Conservation (phyloP, 2,113 vertebrate genomes). For the Xerus inauris region DNA sequence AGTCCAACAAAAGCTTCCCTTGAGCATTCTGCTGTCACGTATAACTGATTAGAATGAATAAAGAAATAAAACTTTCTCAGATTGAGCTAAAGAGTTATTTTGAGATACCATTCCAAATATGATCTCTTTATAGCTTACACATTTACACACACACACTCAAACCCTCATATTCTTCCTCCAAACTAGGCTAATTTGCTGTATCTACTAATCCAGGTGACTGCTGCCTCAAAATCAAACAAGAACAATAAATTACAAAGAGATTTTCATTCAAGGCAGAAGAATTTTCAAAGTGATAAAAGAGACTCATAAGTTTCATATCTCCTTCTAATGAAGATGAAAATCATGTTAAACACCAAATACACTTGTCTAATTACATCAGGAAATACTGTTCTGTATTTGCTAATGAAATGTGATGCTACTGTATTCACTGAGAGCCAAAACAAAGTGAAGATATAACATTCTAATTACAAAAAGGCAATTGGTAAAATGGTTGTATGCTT, state of each 20-base stretch:
- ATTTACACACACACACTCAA: neutral
- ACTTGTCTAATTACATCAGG: constrained; percentile 80
- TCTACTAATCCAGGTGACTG: neutral
- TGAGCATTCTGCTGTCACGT: too few species aligned
- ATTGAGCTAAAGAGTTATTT: neutral
- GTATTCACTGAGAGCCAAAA: constrained; percentile 72
- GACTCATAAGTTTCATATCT: constrained; percentile 68
- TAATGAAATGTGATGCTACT: constrained; percentile 77
- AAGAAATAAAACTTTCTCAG: constrained; percentile 4
- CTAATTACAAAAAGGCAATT: constrained; percentile 79
- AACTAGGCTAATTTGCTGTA: neutral
- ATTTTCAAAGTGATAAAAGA: constrained; percentile 68
- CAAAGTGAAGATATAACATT: constrained; percentile 77
- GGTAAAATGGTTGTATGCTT: constrained; percentile 79
- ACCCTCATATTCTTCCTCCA: neutral
- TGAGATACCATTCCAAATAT: constrained; percentile 1
- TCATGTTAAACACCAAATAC: constrained; percentile 77
- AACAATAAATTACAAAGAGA: constrained; percentile 50
- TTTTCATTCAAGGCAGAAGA: constrained; percentile 69
- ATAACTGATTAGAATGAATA: too few species aligned
- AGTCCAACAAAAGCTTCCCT: neutral
- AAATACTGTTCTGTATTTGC: constrained; percentile 74
- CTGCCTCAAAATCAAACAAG: constrained; percentile 33
- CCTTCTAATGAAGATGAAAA: constrained; percentile 80
- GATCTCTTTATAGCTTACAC: neutral